Evolutionary conservation across 1,140 invertebrate genomes (phyloP), one percentile per base, ranked within the genome.

Genomic region (Aricia agestis): DNA sequence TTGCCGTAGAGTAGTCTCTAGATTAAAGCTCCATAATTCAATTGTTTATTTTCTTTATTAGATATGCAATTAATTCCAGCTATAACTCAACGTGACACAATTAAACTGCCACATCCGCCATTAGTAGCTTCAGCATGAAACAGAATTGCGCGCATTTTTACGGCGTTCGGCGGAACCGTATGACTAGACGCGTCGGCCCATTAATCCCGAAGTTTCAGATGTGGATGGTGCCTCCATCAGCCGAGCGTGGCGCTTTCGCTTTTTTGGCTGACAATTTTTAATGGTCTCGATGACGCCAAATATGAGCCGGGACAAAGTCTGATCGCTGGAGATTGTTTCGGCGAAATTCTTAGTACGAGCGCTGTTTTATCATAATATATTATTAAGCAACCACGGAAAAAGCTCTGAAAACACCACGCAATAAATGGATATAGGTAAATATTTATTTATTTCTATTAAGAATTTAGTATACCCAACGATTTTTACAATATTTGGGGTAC

Each of bases 131-230:
- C 3, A 52, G 11, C 11, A 19, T 71, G 78, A 85, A 87, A 90
- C 85, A 82, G 84, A 90, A 90, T 84, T 83, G 86, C 84, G 78
- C 83, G 80, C 80, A 84, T 90, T 90, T 90, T 90, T 90, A 90
- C 82, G 85, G 86, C 86, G 76, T 86, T 86, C 82, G 82, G 80
- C 83, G 85, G 83, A 83, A 90, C 85, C 87, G 85, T 90, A 90
- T 90, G 87, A 90, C 87, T 90, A 90, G 87, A 90, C 87, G 83
- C 73, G 78, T 45, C 81, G 87, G 84, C 84, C 82, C 87, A 90
- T 90, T 90, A 90, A 88, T 90, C 82, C 79, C 73, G 59, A 78
- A 85, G 76, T 84, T 87, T 87, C 85, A 85, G 84, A 87, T 87
- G 83, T 80, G 84, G 74, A 79, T 74, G 72, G 74, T 77, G 72